phyloP scores from a whole-genome alignment of 1,140 invertebrate species.

The Lepidotrigona ventralis region DNA sequence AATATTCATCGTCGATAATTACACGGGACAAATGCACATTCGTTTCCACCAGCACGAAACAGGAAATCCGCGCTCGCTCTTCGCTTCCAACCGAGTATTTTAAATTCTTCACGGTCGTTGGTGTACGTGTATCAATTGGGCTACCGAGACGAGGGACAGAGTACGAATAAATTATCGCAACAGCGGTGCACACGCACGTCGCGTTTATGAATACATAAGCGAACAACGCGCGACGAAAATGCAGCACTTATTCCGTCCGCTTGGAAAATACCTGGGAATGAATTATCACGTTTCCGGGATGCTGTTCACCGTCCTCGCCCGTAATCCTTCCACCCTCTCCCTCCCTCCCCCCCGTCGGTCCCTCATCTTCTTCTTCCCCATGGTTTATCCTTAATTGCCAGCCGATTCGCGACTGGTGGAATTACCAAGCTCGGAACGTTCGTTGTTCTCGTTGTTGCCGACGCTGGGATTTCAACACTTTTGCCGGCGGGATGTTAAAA shows the following conservation, averaged over 20 bases:
- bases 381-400: background rate
- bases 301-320: background rate
- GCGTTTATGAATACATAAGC: conserved; percentile 53
- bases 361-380: too few relatives aligned
- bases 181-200: conserved; percentile 22
- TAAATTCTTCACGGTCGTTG: conserved; percentile 64
- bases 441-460: too few relatives aligned
- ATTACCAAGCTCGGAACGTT: background rate
- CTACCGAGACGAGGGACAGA: background rate
- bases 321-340: background rate
- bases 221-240: conserved; percentile 15
- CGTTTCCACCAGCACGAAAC: background rate
- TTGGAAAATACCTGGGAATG: conserved; percentile 14
- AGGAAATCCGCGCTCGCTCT: conserved; percentile 32
- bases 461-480: background rate
- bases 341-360: background rate
- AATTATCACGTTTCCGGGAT: background rate
- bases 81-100: conserved; percentile 60
- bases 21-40: background rate
- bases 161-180: conserved; percentile 57
- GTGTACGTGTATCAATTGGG: conserved; percentile 57
- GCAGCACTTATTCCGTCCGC: conserved; percentile 15
- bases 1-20: background rate
- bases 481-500: too few relatives aligned
- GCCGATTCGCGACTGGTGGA: background rate